These are phyloP conservation scores for Phragmatobia fuliginosa DNA, from an alignment of 2,888 invertebrate genomes.

Conservation along the genomic window DNA sequence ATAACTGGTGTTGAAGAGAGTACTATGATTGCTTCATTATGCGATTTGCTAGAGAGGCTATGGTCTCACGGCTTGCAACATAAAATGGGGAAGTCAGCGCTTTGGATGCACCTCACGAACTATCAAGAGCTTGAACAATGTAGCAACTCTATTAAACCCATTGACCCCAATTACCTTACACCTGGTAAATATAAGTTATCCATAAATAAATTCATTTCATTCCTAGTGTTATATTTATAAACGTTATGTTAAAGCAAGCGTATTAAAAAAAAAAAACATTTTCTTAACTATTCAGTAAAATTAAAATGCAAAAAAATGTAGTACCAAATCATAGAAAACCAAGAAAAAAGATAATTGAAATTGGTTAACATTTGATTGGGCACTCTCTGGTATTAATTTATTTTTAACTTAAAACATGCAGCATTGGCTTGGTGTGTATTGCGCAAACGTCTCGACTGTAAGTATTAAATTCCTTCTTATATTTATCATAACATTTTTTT, in stretches of 20 bases:
- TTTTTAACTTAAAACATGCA: constrained; percentile 81
- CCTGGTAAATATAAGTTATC: constrained; percentile 72
- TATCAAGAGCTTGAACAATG: constrained; percentile 94
- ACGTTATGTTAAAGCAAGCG: neutral
- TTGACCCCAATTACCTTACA: constrained; percentile 84
- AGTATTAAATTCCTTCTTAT: constrained; percentile 86
- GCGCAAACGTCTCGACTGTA: constrained; percentile 96
- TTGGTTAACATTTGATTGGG: neutral
- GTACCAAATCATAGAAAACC: neutral
- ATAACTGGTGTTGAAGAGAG: constrained; percentile 96
- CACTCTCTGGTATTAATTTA: constrained; percentile 31
- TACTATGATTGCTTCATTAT: constrained; percentile 98
- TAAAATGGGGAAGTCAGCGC: constrained; percentile 98
- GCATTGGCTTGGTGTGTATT: constrained; percentile 97
- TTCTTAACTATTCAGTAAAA: too few relatives aligned
- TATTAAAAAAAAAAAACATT: too few relatives aligned
- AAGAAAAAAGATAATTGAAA: neutral
- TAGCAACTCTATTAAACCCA: constrained; percentile 82
- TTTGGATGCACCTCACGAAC: constrained; percentile 97
- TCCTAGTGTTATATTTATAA: neutral
- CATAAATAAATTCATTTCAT: neutral
- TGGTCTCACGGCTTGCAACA: constrained; percentile 99
- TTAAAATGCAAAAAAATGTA: too few relatives aligned
- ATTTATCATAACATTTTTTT: too few relatives aligned
- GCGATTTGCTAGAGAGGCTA: constrained; percentile 98